Evolutionary conservation across 1,140 invertebrate genomes (phyloP), one percentile per base, ranked within the genome.

Genomic region (Euura lappo): DNA sequence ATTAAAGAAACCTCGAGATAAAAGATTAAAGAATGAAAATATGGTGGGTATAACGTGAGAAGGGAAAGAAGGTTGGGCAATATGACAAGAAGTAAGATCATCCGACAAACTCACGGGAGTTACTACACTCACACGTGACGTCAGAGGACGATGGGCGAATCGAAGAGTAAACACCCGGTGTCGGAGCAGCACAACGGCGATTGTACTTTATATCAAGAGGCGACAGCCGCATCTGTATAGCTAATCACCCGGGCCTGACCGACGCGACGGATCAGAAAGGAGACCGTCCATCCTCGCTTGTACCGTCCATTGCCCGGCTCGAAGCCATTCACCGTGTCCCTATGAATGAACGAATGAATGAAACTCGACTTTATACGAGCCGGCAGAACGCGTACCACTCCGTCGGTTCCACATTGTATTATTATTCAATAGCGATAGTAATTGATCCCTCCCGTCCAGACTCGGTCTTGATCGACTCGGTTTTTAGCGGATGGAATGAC

Each of bases 301-400:
- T 2, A 60, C 3, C 51, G 3, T 8, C 51, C 51, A n/a, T n/a
- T 60, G 51, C 51, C 51, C 51, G 77, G 79, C 77, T 81, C 80
- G 74, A 79, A 78, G 79, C 83, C 85, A 87, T 87, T 87, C 85
- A 87, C 81, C 75, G 77, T 79, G 76, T 77, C 80, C 78, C 81
- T 82, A 85, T 87, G 85, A 87, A 86, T 87, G 85, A 86, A 85
- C 77, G 77, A 78, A 82, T 78, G 79, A 83, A 80, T 79, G 81
- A 78, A 83, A 80, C 82, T 80, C 79, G 82, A 86, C 81, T 86
- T 86, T 83, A 85, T 85, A 84, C 81, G 76, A 75, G 77, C 3
- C 71, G 71, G 45, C 45, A 68, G 5, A 13, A 46, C 11, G 67
- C 44, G 43, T 47, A 68, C 46, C 67, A 74, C 70, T 71, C 66